These are phyloP conservation scores for Anhinga anhinga DNA, from an alignment of 2,113 vertebrate genomes.

Conservation along the genomic window DNA sequence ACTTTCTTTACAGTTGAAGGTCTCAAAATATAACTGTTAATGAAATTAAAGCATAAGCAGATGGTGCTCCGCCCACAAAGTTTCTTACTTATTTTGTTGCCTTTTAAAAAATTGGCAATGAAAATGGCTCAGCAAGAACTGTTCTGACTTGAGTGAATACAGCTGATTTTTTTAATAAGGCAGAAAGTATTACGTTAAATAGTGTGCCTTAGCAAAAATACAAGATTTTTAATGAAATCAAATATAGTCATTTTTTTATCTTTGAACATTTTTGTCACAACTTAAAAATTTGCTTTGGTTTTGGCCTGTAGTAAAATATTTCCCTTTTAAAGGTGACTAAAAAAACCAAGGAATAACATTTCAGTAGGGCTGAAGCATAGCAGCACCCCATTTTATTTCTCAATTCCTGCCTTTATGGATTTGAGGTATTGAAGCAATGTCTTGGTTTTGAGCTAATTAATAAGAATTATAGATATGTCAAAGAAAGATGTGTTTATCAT, in stretches of 20 bases:
- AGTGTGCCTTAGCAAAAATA: background rate
- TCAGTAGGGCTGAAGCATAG: background rate
- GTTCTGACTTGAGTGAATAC: background rate
- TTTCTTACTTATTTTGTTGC: constrained; percentile 22
- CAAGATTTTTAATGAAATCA: background rate
- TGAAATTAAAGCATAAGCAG: background rate
- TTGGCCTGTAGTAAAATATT: background rate
- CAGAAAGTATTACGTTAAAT: background rate
- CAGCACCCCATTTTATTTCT: background rate
- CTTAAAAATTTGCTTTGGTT: background rate
- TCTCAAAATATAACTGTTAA: constrained; percentile 31
- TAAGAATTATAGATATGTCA: background rate
- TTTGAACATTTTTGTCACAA: background rate
- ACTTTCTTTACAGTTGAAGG: constrained; percentile 22
- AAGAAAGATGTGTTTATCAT: background rate
- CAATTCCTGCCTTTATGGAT: background rate
- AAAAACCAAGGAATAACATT: background rate
- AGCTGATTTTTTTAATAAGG: background rate
- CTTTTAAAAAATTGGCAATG: background rate
- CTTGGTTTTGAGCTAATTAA: background rate
- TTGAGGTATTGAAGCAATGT: background rate
- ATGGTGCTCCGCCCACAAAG: constrained; percentile 18
- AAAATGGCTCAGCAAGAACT: background rate
- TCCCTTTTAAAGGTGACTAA: background rate
- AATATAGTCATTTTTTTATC: background rate